Evolutionary conservation across 2,113 vertebrate genomes (phyloP).

Genomic region (Oceanites oceanicus): DNA sequence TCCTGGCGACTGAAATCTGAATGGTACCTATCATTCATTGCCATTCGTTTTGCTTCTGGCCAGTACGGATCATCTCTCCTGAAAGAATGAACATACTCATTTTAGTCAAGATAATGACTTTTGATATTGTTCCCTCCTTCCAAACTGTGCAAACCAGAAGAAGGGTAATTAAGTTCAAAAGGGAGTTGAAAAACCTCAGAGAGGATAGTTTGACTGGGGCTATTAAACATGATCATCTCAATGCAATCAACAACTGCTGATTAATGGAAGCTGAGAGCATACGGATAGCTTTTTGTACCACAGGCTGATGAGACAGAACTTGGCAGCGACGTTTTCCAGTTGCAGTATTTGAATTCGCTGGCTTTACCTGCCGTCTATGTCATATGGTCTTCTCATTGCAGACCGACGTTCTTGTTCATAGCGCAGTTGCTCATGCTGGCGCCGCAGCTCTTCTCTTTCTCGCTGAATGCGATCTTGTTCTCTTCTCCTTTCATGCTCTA

Average conservation of each 20-base stretch:
- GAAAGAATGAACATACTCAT: not conserved
- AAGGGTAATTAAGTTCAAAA: not conserved
- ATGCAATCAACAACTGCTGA: not conserved
- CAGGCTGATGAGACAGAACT: not conserved
- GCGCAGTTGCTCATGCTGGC: slow-evolving; percentile 92
- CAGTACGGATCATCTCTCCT: slow-evolving; percentile 91
- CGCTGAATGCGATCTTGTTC: slow-evolving; percentile 95
- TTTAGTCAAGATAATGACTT: not conserved
- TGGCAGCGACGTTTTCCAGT: not conserved
- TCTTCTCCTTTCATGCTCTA: slow-evolving; percentile 89
- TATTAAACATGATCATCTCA: not conserved
- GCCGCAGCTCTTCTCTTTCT: slow-evolving; percentile 90
- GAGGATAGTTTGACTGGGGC: too few species aligned
- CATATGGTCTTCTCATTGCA: slow-evolving; percentile 85
- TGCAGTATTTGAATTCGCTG: rapidly evolving
- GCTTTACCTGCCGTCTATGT: slow-evolving; percentile 86
- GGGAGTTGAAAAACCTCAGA: not conserved
- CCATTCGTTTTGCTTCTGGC: slow-evolving; percentile 88
- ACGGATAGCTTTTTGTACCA: rapidly evolving
- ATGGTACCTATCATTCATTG: slow-evolving; percentile 88
- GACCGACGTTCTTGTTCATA: slow-evolving; percentile 89
- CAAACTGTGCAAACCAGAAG: not conserved
- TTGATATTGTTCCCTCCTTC: not conserved
- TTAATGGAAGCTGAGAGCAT: not conserved
- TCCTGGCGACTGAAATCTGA: slow-evolving; percentile 90